Conservation (phyloP, 2,113 vertebrate genomes). For the Triplophysa rosa region DNA sequence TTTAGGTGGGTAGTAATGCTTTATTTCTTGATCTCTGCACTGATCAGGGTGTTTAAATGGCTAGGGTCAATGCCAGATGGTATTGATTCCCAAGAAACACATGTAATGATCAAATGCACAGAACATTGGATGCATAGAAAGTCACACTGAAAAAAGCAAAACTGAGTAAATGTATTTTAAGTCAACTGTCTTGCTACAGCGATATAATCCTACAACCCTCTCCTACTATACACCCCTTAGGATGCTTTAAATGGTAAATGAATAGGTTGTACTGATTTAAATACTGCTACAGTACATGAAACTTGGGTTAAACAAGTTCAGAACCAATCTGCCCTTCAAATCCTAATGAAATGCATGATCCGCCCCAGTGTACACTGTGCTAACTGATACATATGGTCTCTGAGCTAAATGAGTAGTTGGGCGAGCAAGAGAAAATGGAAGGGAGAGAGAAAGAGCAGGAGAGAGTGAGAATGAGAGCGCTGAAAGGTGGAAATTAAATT, state of each 20-base stretch:
- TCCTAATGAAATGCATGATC: slow-evolving; percentile 24
- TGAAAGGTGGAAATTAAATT: slow-evolving; percentile 52
- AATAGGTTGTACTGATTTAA: neutral
- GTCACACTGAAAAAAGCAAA: too few species aligned
- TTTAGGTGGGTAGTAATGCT: too few species aligned
- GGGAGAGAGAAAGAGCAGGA: slow-evolving; percentile 45
- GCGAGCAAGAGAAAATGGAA: neutral
- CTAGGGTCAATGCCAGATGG: too few species aligned
- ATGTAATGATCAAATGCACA: too few species aligned
- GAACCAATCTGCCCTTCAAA: slow-evolving; percentile 9
- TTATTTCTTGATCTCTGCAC: too few species aligned
- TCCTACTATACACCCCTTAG: neutral
- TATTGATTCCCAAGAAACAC: too few species aligned
- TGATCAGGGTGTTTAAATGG: too few species aligned
- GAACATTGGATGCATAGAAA: too few species aligned
- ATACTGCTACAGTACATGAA: neutral
- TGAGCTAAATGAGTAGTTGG: slow-evolving; percentile 22
- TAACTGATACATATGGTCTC: slow-evolving; percentile 9
- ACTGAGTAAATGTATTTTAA: neutral
- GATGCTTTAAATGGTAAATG: neutral
- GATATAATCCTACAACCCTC: neutral
- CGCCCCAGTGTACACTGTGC: slow-evolving; percentile 2
- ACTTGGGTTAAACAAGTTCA: neutral
- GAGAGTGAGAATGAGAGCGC: slow-evolving; percentile 54
- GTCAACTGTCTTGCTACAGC: neutral